Conservation (phyloP, 2,888 invertebrate genomes). For the Parnassius smintheus region DNA sequence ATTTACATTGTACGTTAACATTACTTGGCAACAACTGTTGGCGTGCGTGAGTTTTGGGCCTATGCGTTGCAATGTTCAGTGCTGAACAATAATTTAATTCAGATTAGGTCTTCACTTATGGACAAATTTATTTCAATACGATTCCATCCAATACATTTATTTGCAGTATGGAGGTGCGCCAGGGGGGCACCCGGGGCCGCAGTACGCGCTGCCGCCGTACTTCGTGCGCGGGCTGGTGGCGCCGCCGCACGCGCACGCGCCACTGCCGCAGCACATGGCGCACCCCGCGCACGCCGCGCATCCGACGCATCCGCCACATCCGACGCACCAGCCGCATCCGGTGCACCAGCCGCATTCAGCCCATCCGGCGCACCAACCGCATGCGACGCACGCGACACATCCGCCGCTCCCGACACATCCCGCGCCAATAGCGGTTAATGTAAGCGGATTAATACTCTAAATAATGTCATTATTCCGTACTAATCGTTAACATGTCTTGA, state of each 20-base stretch:
- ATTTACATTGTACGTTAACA: too few relatives aligned
- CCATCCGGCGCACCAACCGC: constrained; percentile 39
- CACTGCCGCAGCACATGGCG: constrained; percentile 45
- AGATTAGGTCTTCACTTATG: too few relatives aligned
- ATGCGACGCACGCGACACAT: constrained; percentile 35
- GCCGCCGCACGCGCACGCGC: constrained; percentile 46
- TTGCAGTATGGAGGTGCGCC: constrained; percentile 66
- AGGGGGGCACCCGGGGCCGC: constrained; percentile 74
- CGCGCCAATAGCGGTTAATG: constrained; percentile 45
- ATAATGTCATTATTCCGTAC: too few relatives aligned
- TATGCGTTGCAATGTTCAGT: too few relatives aligned
- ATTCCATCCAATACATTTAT: neutral
- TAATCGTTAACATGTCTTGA: too few relatives aligned
- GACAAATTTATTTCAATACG: neutral
- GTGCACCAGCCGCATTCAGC: constrained; percentile 25
- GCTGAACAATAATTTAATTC: too few relatives aligned
- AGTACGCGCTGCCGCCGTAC: constrained; percentile 79
- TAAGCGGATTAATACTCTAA: constrained; percentile 21
- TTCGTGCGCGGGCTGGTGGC: constrained; percentile 70
- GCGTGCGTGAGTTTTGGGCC: too few relatives aligned
- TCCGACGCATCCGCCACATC: constrained; percentile 39
- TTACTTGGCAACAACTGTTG: too few relatives aligned
- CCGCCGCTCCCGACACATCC: constrained; percentile 51
- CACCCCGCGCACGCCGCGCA: neutral
- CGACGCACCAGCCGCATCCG: constrained; percentile 27